Evolutionary conservation across 2,797 vertebrate genomes (phyloP).

Genomic region (Lacerta viridis): DNA sequence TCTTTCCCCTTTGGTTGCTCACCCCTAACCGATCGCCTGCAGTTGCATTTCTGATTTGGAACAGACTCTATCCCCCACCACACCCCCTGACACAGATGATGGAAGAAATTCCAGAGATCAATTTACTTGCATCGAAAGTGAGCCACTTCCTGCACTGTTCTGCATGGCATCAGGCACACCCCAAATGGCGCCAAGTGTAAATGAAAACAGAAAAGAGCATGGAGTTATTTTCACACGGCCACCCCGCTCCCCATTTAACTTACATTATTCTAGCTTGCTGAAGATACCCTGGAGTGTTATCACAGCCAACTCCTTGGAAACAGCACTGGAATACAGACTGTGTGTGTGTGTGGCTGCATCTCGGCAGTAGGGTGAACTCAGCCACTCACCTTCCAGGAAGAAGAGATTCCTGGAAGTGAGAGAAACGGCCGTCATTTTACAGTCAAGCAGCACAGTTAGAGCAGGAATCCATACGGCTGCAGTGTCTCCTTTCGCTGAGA

Average conservation of each 20-base stretch:
- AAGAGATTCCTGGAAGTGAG: conserved; percentile 83
- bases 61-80: not conserved
- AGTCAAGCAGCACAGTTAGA: conserved; percentile 72
- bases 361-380: conserved; percentile 80
- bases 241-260: conserved; percentile 73
- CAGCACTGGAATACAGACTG: conserved; percentile 79
- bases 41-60: not conserved
- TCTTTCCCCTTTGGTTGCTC: conserved; percentile 22
- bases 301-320: conserved; percentile 82
- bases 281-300: conserved; percentile 79
- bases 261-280: conserved; percentile 81
- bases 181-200: conserved; percentile 6
- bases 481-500: conserved; percentile 59
- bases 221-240: conserved; percentile 66
- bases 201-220: conserved; percentile 48
- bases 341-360: conserved; percentile 80
- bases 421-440: conserved; percentile 80
- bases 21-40: conserved; percentile 2
- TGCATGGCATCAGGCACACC: conserved; percentile 21
- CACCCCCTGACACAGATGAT: not conserved
- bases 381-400: conserved; percentile 85
- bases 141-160: conserved; percentile 1
- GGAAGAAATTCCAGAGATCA: conserved; percentile 14
- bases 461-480: conserved; percentile 74
- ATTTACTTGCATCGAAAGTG: not conserved